phyloP scores from a whole-genome alignment of 2,888 invertebrate genomes.

The Polietes domitor region DNA sequence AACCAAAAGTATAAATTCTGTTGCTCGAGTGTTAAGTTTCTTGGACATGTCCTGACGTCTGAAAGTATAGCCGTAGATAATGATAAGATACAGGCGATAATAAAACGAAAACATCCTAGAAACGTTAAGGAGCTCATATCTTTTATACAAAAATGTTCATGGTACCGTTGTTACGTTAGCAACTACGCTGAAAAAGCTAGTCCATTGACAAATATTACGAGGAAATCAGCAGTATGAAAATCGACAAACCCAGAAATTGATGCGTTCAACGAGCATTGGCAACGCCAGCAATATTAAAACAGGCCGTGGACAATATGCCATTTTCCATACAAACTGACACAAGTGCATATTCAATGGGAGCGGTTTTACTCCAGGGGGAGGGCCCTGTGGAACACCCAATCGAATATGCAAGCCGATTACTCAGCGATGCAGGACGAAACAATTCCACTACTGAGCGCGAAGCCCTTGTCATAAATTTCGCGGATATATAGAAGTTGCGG shows the following conservation, averaged over 20 bases:
- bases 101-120: slow-evolving; percentile 26
- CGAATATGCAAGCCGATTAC: slow-evolving; percentile 60
- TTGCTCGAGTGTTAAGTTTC: slow-evolving; percentile 43
- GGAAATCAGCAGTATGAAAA: slow-evolving; percentile 39
- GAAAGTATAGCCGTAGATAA: slow-evolving; percentile 40
- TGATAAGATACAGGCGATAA: no score
- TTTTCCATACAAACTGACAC: slow-evolving; percentile 18
- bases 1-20: no score
- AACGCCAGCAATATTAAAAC: background rate
- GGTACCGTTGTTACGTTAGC: slow-evolving; percentile 53
- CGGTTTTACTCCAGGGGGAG: slow-evolving; percentile 63
- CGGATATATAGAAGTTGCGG: background rate
- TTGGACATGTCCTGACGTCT: slow-evolving; percentile 48
- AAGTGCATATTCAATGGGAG: slow-evolving; percentile 43
- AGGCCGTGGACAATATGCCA: slow-evolving; percentile 36
- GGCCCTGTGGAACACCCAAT: slow-evolving; percentile 67
- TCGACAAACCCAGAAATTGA: no score
- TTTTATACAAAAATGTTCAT: slow-evolving; percentile 54
- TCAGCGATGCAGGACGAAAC: background rate
- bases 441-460: background rate
- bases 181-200: slow-evolving; percentile 42
- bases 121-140: slow-evolving; percentile 47
- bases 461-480: slow-evolving; percentile 74
- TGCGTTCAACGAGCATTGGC: no score
- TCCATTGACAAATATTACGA: slow-evolving; percentile 49